Percentiles rank a stretch among this genome's conserved stretches.
These are phyloP conservation scores for Xenopus borealis DNA, from an alignment of 2,113 vertebrate genomes.

Conservation along the genomic window DNA sequence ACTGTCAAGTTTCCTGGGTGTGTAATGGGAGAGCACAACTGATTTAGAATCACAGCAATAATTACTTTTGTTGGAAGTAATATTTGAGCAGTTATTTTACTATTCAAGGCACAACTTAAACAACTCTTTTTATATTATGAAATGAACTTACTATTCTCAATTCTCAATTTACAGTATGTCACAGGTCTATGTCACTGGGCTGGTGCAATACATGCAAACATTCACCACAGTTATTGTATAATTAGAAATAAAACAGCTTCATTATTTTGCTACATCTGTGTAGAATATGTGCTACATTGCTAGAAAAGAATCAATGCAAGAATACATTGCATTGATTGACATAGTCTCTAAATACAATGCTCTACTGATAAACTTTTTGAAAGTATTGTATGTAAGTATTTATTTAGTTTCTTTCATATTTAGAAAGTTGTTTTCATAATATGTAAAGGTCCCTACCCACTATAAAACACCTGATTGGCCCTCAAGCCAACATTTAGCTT, in stretches of 20 bases:
- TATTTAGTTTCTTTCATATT: no score
- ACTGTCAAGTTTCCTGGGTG: constrained; percentile 52
- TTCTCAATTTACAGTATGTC: constrained; percentile 12
- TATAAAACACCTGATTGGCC: no score
- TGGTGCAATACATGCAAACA: constrained; percentile 4
- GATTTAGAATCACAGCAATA: constrained; percentile 18
- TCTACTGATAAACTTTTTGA: no score
- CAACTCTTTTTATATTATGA: constrained; percentile 27
- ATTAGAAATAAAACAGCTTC: neutral
- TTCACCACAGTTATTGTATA: neutral
- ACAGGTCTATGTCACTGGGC: neutral
- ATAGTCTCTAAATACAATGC: no score
- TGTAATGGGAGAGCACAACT: constrained; percentile 20
- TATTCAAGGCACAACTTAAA: constrained; percentile 20
- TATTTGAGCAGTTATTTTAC: constrained; percentile 21
- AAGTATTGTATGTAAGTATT: no score
- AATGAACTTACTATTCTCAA: constrained; percentile 13
- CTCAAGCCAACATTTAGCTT: no score
- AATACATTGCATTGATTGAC: neutral
- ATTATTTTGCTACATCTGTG: neutral
- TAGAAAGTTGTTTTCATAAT: no score
- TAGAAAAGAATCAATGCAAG: neutral
- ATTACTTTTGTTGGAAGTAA: constrained; percentile 17
- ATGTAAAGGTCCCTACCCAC: no score
- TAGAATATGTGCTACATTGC: neutral